Evolutionary conservation across 2,797 vertebrate species (phyloP), one percentile per base, ranked within the genome.

Genomic region (Falco naumanni): DNA sequence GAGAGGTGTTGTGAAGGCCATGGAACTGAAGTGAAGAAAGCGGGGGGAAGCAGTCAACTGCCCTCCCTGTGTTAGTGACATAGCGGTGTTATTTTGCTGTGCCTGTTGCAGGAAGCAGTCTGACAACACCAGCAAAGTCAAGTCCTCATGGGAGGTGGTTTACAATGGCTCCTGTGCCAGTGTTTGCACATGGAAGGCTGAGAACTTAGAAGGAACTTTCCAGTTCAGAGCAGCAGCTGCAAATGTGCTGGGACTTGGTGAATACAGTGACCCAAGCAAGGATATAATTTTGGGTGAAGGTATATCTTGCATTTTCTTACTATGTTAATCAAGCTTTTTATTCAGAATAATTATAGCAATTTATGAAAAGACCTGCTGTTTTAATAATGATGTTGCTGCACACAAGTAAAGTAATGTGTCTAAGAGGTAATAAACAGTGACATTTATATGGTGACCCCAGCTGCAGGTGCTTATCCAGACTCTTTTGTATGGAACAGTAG

Each of bases 141-240:
- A 72, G 21, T 61, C 95, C 87, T 54, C 4, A 8, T 98, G 98
- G 97, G 63, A 96, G 57, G 68, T 97, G 90, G 97, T 93, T 92
- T 98, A 97, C 95, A 98, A 98, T 25, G 97, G 96, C 24, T 98
- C 98, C 57, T 98, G 98, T 84, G 63, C 25, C 83, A 96, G 87
- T 68, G 80, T 98, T 95, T 98, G 98, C 89, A 95, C 34, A 6
- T 98, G 98, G 98, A 98, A 94, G 24, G 86, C 96, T 48, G 81
- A 96, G 92, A 93, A 89, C 63, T 68, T 98, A 70, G 92, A 95
- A 90, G 98, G 98, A 96, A 95, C 93, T 66, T 98, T 97, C 81
- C 98, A 97, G 56, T 98, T 98, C 68, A 97, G 98, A 97, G 97
- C 57, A 43, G 96, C 94, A 92, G 98, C 98, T 96, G 97, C 96